phyloP scores from a whole-genome alignment of 2,888 invertebrate genomes.

The Monoplex corrugatus region DNA sequence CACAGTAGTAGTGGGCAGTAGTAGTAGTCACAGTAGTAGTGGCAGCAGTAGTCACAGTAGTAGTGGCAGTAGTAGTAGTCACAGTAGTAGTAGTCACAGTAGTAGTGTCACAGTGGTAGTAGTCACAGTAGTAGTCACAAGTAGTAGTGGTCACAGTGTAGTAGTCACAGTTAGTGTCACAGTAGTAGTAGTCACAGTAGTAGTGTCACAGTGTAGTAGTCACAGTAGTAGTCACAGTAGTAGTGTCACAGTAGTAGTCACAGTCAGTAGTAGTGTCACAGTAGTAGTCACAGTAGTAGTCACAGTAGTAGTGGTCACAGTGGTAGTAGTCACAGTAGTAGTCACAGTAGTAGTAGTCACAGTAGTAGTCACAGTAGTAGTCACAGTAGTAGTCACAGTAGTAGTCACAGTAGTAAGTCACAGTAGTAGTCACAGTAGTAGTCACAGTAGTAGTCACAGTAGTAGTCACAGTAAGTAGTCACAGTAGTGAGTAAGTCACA shows the following conservation, averaged over 20 bases:
- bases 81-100: background rate
- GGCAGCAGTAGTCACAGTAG: background rate
- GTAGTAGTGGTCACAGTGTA: background rate
- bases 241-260: background rate
- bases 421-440: conserved; percentile 30
- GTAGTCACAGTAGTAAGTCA: background rate
- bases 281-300: background rate
- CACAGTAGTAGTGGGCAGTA: background rate
- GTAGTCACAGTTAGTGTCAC: too few species aligned
- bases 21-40: background rate
- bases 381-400: background rate
- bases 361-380: background rate
- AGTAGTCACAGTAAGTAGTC: background rate
- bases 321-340: too few species aligned
- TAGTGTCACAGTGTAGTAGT: background rate
- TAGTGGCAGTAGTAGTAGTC: background rate
- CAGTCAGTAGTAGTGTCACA: background rate
- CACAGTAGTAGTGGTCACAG: too few species aligned
- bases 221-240: too few species aligned
- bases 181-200: background rate
- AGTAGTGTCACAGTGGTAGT: background rate
- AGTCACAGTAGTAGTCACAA: too few species aligned
- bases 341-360: background rate
- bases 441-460: background rate
- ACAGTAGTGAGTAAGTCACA: too few species aligned